Evolutionary conservation across 2,797 vertebrate species (phyloP), one percentile per base, ranked within the genome.

Genomic region (Anguilla marmorata): DNA sequence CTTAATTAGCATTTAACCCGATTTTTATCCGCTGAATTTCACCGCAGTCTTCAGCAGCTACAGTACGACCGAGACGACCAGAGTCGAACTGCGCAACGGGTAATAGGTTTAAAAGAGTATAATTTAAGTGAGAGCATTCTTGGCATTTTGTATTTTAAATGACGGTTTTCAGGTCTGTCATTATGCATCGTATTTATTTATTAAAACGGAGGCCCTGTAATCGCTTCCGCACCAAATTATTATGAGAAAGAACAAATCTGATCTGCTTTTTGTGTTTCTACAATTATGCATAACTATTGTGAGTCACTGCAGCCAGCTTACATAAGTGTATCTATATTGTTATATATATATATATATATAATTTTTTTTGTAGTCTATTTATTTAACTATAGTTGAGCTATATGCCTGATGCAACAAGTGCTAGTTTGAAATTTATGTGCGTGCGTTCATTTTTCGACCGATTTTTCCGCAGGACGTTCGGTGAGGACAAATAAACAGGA

Each of bases 331-430:
- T n/a, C 27, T n/a, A 58, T 19, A 58, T 14, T 58, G 56, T 16
- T 58, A 14, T 58, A 16, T 58, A 14, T 56, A 16, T 56, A 14
- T 14, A 1, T 52, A 52, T 52, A 7, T 52, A 52, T 45, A 41
- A 52, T 56, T 56, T 16, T 16, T 56, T 16, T 3, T 58, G 14
- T 58, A 74, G 33, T 74, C 1, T 74, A 33, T 74, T 74, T 74
- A 74, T 74, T 74, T 16, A 74, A 19, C 33, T 21, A 45, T 37
- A 79, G 14, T 24, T 45, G 74, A 79, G 74, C 12, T 37, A 79
- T 76, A 76, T 79, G 74, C 74, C 30, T 45, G 14, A 79, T 79
- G 33, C 33, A 79, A 79, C 74, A 45, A 79, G 33, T 79, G 33
- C 1, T 33, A 14, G 74, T 45, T 33, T 79, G 74, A 79, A 37